Evolutionary conservation across 2,888 invertebrate genomes (phyloP).

Genomic region (Camponotus fellah): DNA sequence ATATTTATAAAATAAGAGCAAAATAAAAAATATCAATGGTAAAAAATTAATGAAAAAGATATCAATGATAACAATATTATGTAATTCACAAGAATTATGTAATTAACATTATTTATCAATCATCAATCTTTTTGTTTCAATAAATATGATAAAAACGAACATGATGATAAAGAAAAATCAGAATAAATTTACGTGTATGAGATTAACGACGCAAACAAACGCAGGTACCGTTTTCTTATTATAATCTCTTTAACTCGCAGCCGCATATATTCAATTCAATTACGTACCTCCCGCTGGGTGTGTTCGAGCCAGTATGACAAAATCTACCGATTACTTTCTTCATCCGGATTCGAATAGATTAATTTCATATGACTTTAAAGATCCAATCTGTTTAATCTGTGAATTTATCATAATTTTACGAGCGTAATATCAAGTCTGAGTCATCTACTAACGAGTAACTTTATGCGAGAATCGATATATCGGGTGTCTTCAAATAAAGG

Average conservation of each 20-base stretch:
- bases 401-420: constrained; percentile 69
- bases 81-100: neutral
- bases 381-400: constrained; percentile 41
- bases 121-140: neutral
- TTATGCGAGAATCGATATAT: neutral
- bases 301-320: constrained; percentile 19
- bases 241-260: constrained; percentile 40
- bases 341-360: constrained; percentile 43
- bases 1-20: neutral
- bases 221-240: neutral
- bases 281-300: constrained; percentile 3
- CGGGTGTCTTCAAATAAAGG: neutral
- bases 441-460: constrained; percentile 8
- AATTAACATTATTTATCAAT: neutral
- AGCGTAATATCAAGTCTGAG: constrained; percentile 24
- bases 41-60: neutral
- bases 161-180: neutral
- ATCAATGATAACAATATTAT: neutral
- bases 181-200: neutral
- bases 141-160: neutral
- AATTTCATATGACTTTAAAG: constrained; percentile 38
- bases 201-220: neutral
- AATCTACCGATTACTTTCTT: constrained; percentile 38
- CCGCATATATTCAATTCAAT: constrained; percentile 41
- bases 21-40: neutral